phyloP scores from a whole-genome alignment of 2,888 invertebrate species.

The Callyntrura sp. region DNA sequence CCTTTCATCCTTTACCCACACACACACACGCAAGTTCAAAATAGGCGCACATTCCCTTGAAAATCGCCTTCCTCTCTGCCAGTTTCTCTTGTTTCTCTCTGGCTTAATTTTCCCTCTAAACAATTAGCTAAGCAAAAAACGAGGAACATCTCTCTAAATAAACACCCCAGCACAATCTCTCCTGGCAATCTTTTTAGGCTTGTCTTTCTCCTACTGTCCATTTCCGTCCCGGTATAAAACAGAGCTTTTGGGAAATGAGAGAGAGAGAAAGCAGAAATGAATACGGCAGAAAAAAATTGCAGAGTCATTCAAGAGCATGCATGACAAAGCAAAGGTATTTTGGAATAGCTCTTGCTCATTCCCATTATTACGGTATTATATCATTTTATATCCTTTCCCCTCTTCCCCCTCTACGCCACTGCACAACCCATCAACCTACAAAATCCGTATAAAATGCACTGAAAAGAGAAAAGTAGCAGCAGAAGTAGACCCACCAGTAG shows the following conservation, averaged over 20 bases:
- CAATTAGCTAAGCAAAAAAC: slow-evolving; percentile 5
- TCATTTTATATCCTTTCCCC: neutral
- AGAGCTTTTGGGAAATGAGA: neutral
- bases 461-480: slow-evolving; percentile 34
- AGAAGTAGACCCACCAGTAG: neutral
- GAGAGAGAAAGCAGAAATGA: slow-evolving; percentile 7
- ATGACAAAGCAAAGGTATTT: slow-evolving; percentile 58
- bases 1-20: neutral
- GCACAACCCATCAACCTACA: neutral
- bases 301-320: slow-evolving; percentile 64
- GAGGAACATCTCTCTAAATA: neutral
- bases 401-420: neutral
- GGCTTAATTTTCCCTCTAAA: neutral
- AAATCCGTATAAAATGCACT: slow-evolving; percentile 21
- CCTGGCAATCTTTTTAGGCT: too few species aligned
- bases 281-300: slow-evolving; percentile 34
- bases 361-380: neutral
- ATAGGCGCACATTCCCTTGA: neutral
- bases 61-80: neutral
- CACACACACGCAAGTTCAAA: neutral
- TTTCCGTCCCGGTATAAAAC: neutral
- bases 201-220: neutral
- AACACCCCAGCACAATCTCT: too few species aligned
- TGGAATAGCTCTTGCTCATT: neutral
- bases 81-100: neutral